phyloP scores from a whole-genome alignment of 2,113 vertebrate genomes.

The Deroptyus accipitrinus region DNA sequence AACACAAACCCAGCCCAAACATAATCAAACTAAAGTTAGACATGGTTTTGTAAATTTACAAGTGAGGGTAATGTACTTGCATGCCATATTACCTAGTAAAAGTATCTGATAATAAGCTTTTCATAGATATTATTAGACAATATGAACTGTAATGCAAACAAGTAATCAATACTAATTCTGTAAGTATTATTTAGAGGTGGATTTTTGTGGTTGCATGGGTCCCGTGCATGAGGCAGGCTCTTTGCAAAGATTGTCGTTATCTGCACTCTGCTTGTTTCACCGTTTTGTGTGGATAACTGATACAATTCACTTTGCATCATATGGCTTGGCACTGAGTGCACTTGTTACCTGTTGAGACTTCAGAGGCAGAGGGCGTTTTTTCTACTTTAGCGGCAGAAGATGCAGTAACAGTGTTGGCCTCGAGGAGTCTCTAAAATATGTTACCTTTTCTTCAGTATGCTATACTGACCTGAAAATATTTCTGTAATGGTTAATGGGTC shows the following conservation, averaged over 20 bases:
- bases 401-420: background rate
- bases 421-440: background rate
- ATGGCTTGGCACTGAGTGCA: background rate
- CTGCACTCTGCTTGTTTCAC: background rate
- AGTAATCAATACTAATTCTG: background rate
- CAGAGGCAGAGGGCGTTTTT: background rate
- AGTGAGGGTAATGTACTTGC: background rate
- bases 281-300: background rate
- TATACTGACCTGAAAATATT: constrained; percentile 90
- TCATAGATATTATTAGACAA: background rate
- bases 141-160: background rate
- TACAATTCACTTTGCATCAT: background rate
- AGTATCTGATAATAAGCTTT: background rate
- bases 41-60: background rate
- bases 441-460: background rate
- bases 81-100: background rate
- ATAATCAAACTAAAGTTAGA: background rate
- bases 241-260: background rate
- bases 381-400: background rate
- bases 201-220: background rate
- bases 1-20: background rate
- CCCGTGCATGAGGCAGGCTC: background rate
- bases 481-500: constrained; percentile 95
- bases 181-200: background rate
- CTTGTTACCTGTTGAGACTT: background rate